Evolutionary conservation across 2,113 vertebrate species (phyloP).

Genomic region (Cyanoliseus patagonus): DNA sequence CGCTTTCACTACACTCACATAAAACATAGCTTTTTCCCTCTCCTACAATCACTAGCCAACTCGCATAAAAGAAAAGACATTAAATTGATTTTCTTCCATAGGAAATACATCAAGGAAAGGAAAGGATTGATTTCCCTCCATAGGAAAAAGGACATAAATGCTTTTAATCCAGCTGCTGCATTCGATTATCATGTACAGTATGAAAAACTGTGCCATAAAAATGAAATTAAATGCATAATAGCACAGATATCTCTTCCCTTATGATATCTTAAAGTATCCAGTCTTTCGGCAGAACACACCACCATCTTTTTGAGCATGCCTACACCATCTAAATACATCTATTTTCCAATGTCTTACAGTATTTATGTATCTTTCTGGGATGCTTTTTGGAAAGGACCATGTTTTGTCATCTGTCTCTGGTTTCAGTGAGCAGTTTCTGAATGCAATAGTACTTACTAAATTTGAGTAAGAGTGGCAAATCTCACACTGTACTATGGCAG

Average conservation of each 20-base stretch:
- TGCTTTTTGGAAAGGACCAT: not conserved
- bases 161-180: constrained; percentile 46
- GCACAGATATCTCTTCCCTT: not conserved
- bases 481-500: not conserved
- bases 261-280: constrained; percentile 3
- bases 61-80: constrained; percentile 14
- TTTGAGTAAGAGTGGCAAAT: not conserved
- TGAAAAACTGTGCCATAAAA: constrained; percentile 51
- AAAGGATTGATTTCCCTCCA: constrained; percentile 43
- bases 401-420: not conserved
- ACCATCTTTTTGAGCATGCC: not conserved
- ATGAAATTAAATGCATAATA: constrained; percentile 41
- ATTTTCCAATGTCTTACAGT: not conserved
- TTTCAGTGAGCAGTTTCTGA: not conserved
- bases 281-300: not conserved
- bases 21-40: not conserved
- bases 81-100: constrained; percentile 42
- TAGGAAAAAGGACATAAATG: constrained; percentile 36
- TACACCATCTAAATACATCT: not conserved
- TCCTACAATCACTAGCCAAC: not conserved
- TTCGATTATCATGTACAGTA: constrained; percentile 8
- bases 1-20: not conserved
- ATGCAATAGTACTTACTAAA: not conserved
- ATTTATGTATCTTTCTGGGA: not conserved
- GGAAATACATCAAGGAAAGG: constrained; percentile 42